Conservation (phyloP, 2,888 invertebrate species). For the Fragum fragum region DNA sequence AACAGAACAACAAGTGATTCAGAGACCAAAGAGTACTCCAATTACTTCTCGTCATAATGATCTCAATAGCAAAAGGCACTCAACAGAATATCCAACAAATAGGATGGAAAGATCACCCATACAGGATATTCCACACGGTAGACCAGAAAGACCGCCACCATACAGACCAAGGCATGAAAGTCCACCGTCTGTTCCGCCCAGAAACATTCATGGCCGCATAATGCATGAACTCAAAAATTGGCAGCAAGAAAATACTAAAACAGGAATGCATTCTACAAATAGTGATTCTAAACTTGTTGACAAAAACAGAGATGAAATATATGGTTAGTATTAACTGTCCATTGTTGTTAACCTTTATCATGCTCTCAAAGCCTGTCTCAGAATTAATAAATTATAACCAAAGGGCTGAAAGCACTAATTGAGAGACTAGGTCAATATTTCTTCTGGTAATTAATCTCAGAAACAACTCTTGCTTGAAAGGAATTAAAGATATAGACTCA, state of each 20-base stretch:
- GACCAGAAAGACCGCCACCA: conserved; percentile 60
- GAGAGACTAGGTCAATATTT: too few relatives aligned
- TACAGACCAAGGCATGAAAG: conserved; percentile 55
- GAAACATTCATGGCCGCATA: conserved; percentile 73
- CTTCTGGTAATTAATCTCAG: too few relatives aligned
- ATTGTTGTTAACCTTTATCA: too few relatives aligned
- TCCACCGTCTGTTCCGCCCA: conserved; percentile 79
- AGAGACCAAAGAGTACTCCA: conserved; percentile 34
- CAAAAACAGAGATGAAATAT: conserved; percentile 56
- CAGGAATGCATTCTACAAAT: conserved; percentile 45
- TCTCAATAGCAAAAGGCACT: neutral
- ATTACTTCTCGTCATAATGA: conserved; percentile 9
- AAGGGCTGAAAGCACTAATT: too few relatives aligned
- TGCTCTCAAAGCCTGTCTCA: too few relatives aligned
- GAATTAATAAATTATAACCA: too few relatives aligned
- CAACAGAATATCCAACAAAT: conserved; percentile 8
- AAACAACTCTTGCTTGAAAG: too few relatives aligned
- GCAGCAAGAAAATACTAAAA: conserved; percentile 73
- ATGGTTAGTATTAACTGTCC: conserved; percentile 57
- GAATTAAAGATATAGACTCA: too few relatives aligned
- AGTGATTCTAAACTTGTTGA: conserved; percentile 69
- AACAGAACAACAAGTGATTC: neutral
- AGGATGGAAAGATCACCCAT: neutral
- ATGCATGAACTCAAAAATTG: conserved; percentile 79
- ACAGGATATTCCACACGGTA: conserved; percentile 23